Percentiles rank a stretch among this genome's conserved stretches.
These are phyloP conservation scores for Meriones unguiculatus DNA, from an alignment of 2,113 vertebrate genomes.

Conservation along the genomic window DNA sequence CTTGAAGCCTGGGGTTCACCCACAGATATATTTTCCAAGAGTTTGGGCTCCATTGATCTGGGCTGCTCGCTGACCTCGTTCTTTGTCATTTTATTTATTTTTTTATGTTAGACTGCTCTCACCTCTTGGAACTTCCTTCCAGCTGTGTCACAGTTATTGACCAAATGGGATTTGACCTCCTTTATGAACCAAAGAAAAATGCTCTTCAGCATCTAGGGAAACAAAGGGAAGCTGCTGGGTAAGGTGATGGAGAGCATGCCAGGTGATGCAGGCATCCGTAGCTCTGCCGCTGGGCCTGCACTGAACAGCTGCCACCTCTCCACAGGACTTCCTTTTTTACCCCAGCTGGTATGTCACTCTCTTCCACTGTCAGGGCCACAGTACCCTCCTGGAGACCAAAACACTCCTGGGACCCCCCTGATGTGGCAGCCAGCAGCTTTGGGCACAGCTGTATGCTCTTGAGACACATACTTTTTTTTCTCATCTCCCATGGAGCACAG, in stretches of 20 bases:
- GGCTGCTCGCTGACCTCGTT: background rate
- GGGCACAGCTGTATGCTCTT: background rate
- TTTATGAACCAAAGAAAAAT: background rate
- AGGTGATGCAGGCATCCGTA: fast-evolving
- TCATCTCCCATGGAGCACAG: background rate
- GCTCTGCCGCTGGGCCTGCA: background rate
- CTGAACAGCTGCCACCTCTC: background rate
- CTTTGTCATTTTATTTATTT: background rate
- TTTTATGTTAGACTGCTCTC: background rate
- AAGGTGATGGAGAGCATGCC: background rate
- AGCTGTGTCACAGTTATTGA: background rate
- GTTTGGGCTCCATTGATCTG: background rate
- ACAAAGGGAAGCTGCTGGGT: background rate
- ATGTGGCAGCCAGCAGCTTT: background rate
- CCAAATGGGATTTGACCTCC: background rate
- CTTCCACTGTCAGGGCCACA: background rate
- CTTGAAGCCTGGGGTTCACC: background rate
- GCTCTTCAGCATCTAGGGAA: background rate
- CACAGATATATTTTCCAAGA: background rate
- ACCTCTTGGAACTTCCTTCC: background rate
- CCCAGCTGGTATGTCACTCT: background rate
- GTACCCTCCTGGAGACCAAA: too few relatives aligned
- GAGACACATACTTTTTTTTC: background rate
- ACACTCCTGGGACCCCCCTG: background rate
- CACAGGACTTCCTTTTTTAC: background rate